A percentile compares a stretch with the other conserved stretches of the same genome.
Conservation (phyloP, 2,888 invertebrate genomes). For the Cosmia trapezina region DNA sequence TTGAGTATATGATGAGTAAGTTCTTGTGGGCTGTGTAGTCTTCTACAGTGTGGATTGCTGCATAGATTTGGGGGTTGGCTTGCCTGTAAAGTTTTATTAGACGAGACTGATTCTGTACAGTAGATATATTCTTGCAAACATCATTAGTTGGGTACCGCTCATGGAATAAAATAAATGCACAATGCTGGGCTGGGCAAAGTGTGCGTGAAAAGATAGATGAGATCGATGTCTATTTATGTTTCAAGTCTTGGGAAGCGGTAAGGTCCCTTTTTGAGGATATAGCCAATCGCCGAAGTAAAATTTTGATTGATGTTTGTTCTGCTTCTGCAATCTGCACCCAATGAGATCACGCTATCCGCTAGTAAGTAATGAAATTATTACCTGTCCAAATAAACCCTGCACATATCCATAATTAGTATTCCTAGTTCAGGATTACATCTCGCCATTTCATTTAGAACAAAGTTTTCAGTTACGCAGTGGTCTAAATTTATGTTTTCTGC, state of each 20-base stretch:
- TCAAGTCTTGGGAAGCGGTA: neutral
- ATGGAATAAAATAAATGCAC: neutral
- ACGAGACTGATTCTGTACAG: neutral
- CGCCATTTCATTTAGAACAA: constrained; percentile 82
- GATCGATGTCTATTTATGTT: neutral
- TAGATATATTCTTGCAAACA: neutral
- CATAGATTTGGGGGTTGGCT: constrained; percentile 77
- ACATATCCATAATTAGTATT: constrained; percentile 90
- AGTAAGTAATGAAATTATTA: constrained; percentile 51
- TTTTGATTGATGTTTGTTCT: neutral
- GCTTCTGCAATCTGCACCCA: neutral
- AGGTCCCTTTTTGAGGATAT: neutral
- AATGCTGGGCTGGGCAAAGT: neutral
- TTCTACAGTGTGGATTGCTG: constrained; percentile 76
- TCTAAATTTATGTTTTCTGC: constrained; percentile 77
- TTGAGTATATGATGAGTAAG: constrained; percentile 82
- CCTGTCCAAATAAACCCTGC: constrained; percentile 87
- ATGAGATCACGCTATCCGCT: neutral
- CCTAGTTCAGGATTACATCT: constrained; percentile 85
- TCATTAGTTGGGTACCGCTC: neutral
- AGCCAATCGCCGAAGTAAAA: neutral
- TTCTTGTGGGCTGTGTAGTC: constrained; percentile 83
- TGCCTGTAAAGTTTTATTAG: constrained; percentile 70
- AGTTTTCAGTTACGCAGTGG: constrained; percentile 87
- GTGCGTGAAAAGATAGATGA: neutral